Evolutionary conservation across 2,888 invertebrate species (phyloP), one percentile per base, ranked within the genome.

Genomic region (Nudaria mundana): DNA sequence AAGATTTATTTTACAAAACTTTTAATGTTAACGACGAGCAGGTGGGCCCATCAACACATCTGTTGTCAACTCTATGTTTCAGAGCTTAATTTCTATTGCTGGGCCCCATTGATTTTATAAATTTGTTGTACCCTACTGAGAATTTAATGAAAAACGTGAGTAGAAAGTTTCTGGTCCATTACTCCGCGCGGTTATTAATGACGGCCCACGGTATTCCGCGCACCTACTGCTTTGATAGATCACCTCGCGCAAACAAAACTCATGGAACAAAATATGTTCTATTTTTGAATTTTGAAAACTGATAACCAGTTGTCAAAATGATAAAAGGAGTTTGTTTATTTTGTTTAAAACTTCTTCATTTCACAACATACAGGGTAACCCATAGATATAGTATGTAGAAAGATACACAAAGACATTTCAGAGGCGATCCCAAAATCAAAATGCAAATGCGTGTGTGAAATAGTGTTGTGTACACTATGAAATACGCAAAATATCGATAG

Each of bases 131-230:
- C 54, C 66, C 56, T 39, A 63, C 59, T 52, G 63, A 59, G 69
- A 64, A 66, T 77, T 78, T 78, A 80, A 81, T 81, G 79, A 79
- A 79, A 81, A 78, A 79, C 80, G 80, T 81, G 81, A 78, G 74
- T 73, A 73, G 80, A 81, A 79, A 78, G 66, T 76, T 78, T 68
- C 61, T 66, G 64, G 54, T 66, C 71, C 71, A 74, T 77, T 77
- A 73, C 75, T 70, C 63, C 55, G 56, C 48, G 51, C 48, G 57
- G 73, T 75, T 76, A 79, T 78, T 74, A 76, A 76, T 76, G 78
- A 69, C 63, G 48, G 54, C 37, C 50, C 40, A 51, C 46, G 57
- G 60, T 60, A 57, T 65, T 63, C 52, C 37, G 54, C 48, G 55
- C 62, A 70, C 69, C 71, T 63, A 56, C 54, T 49, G 46, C 59